Evolutionary conservation across 2,113 vertebrate genomes (phyloP).

Genomic region (Festucalex cinctus): DNA sequence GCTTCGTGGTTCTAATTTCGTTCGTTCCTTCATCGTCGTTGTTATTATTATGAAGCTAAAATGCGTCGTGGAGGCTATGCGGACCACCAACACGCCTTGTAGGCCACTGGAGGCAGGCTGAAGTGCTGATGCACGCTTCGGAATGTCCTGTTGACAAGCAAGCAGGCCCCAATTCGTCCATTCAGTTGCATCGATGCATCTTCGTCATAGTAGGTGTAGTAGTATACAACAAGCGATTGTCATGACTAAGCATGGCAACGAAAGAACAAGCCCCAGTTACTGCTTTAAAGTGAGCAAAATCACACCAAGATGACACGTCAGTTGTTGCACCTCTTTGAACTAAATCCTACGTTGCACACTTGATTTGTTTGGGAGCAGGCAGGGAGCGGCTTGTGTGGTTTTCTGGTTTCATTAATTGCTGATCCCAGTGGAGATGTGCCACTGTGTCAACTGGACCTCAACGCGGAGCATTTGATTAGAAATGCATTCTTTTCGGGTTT

Average conservation of each 20-base stretch:
- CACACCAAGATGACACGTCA: not conserved
- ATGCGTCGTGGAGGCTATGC: constrained; percentile 27
- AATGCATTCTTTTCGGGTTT: no score
- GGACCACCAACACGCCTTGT: constrained; percentile 48
- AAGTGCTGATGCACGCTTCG: constrained; percentile 65
- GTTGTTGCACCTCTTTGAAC: not conserved
- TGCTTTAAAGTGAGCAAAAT: not conserved
- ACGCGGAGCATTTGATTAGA: no score
- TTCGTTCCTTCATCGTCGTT: not conserved
- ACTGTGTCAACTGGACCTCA: no score
- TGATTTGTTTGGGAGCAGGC: not conserved
- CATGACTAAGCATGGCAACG: not conserved
- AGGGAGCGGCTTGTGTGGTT: not conserved
- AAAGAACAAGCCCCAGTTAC: not conserved
- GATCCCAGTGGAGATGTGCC: not conserved
- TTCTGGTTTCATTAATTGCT: not conserved
- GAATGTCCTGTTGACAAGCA: constrained; percentile 48
- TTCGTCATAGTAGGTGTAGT: not conserved
- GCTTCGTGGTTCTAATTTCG: not conserved
- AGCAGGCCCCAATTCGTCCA: constrained; percentile 42
- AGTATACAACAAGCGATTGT: not conserved
- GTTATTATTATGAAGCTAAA: not conserved
- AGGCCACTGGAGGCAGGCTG: constrained; percentile 60
- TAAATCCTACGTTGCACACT: not conserved
- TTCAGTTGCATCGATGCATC: not conserved